phyloP scores from a whole-genome alignment of 2,113 vertebrate genomes.

The Nerophis ophidion region DNA sequence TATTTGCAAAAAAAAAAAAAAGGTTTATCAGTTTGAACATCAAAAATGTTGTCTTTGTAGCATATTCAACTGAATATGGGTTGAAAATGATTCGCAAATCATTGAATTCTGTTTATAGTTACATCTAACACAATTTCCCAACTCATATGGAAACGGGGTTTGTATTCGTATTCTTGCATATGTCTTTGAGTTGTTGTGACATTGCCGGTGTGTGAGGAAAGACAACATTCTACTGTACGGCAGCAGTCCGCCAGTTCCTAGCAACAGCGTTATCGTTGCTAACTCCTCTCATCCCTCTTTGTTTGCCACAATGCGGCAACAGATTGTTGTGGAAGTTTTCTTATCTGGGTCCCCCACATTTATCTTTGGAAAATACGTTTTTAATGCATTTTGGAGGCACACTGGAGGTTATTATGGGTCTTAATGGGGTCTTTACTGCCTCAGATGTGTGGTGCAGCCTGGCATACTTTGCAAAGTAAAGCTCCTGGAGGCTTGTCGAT shows the following conservation, averaged over 20 bases:
- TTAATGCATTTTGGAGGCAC: constrained; percentile 4
- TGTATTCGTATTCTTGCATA: constrained; percentile 5
- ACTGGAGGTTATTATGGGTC: constrained; percentile 13
- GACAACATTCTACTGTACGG: constrained; percentile 10
- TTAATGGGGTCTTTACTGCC: constrained; percentile 10
- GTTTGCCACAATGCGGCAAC: constrained; percentile 24
- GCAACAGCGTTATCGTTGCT: constrained; percentile 54
- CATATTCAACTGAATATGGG: too few relatives aligned
- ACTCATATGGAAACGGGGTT: too few relatives aligned
- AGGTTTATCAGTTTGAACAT: too few relatives aligned
- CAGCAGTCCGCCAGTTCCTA: constrained; percentile 66
- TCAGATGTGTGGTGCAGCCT: constrained; percentile 11
- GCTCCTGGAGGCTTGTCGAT: neutral
- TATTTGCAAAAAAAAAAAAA: too few relatives aligned
- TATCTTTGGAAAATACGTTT: constrained; percentile 4
- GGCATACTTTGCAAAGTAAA: constrained; percentile 14
- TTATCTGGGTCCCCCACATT: constrained; percentile 9
- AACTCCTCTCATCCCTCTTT: constrained; percentile 25
- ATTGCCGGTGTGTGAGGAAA: constrained; percentile 3
- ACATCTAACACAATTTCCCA: too few relatives aligned
- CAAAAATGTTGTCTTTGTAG: too few relatives aligned
- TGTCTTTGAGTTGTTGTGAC: neutral
- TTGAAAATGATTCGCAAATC: too few relatives aligned
- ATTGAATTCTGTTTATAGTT: too few relatives aligned
- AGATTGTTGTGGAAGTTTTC: constrained; percentile 24